These are phyloP conservation scores for Remorina albescens DNA, from an alignment of 2,797 vertebrate genomes.

Conservation along the genomic window DNA sequence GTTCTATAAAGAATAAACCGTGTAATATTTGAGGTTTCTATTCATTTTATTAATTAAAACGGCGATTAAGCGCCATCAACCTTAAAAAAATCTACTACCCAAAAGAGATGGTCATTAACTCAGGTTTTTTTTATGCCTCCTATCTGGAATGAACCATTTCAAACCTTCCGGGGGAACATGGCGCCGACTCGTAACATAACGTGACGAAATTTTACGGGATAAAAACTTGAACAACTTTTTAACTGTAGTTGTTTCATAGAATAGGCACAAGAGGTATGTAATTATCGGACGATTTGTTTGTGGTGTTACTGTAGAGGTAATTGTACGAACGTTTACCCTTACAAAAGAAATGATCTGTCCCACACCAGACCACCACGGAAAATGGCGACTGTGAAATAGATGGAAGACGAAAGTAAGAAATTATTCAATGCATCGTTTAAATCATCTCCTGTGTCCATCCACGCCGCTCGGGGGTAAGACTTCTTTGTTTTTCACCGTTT, in stretches of 20 bases:
- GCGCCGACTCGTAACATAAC: slow-evolving; percentile 50
- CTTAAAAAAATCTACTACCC: slow-evolving; percentile 67
- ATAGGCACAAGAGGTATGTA: background rate
- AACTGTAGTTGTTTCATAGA: background rate
- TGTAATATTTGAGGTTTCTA: background rate
- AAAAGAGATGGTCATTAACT: slow-evolving; percentile 82
- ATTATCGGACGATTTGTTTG: background rate
- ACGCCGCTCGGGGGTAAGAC: slow-evolving; percentile 78
- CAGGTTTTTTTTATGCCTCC: slow-evolving; percentile 83
- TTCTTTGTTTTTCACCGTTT: slow-evolving; percentile 47
- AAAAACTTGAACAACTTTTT: background rate
- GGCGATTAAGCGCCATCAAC: slow-evolving; percentile 51
- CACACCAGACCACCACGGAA: slow-evolving; percentile 87
- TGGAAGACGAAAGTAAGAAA: slow-evolving; percentile 88
- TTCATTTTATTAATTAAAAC: slow-evolving; percentile 54
- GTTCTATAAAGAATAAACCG: background rate
- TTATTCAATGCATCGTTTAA: slow-evolving; percentile 84
- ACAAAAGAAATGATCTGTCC: slow-evolving; percentile 76
- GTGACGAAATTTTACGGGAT: slow-evolving; percentile 16
- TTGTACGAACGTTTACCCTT: slow-evolving; percentile 50
- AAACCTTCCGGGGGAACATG: slow-evolving; percentile 58
- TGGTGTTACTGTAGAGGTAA: background rate
- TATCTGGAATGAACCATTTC: slow-evolving; percentile 82
- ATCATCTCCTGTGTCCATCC: slow-evolving; percentile 70
- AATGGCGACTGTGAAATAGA: slow-evolving; percentile 90